Evolutionary conservation across 2,113 vertebrate genomes (phyloP), one percentile per base, ranked within the genome.

Genomic region (Balaeniceps rex): DNA sequence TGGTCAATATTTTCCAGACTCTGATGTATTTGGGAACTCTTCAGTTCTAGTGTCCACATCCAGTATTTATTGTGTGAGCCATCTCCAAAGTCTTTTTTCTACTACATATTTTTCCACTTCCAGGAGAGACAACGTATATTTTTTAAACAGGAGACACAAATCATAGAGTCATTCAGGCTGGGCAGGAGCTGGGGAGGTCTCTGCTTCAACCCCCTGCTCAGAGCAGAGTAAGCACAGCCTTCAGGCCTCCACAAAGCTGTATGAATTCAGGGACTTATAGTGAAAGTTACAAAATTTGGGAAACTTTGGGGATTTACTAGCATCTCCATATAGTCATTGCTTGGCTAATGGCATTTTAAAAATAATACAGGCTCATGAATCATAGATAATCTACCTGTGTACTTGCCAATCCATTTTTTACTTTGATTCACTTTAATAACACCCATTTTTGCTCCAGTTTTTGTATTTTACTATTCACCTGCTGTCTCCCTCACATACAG

Each of bases 361-460:
- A 91, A 66, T 58, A 88, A 81, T 89, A 63, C 16, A n/a, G 63
- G 49, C n/a, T 93, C 71, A 60, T 91, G 94, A 97, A 94, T 97
- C 93, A 96, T 58, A 95, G 93, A 85, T 96, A 96, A 97, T 94
- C 58, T 96, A 70, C 82, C 89, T 80, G 42, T 93, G 89, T 89
- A 89, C 63, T 97, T 96, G 82, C 82, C 87, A 87, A 94, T 90
- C 58, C 66, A 58, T 81, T 94, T 94, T 86, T 70, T 94, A 87
- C 83, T 96, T 95, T 94, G 87, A 97, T 94, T 95, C 89, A 74
- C 84, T 85, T 76, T 93, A 96, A 97, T 96, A 91, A 78, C 83
- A 94, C 14, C 49, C 33, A 74, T 89, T 97, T 96, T 85, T 94
- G 29, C 78, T 91, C 75, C 26, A 21, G 42, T 91, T 94, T 95